These are phyloP conservation scores for Sardina pilchardus DNA, from an alignment of 2,113 vertebrate species.

Conservation along the genomic window DNA sequence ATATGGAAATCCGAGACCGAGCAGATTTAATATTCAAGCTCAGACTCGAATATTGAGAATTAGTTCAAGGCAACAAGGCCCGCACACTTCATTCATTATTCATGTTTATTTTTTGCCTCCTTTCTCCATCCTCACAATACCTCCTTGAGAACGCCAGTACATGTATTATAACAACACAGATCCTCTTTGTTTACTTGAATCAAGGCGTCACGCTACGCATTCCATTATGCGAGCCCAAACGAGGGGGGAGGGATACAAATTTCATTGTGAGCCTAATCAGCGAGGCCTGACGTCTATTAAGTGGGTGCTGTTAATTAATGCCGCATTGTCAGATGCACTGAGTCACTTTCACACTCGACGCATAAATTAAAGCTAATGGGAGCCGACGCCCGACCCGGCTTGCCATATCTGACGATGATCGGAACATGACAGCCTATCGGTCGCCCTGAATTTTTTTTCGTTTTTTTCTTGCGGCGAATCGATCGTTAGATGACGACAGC, in stretches of 20 bases:
- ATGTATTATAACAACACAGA: conserved; percentile 8
- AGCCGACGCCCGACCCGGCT: neutral
- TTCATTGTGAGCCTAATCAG: conserved; percentile 62
- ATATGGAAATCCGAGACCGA: neutral
- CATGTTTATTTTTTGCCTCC: neutral
- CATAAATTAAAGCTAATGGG: conserved; percentile 71
- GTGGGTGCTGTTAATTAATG: conserved; percentile 72
- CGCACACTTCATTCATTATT: conserved; percentile 6
- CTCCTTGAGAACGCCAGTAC: conserved; percentile 19
- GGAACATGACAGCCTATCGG: neutral
- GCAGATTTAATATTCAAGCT: conserved; percentile 13
- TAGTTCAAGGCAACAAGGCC: neutral
- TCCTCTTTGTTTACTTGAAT: neutral
- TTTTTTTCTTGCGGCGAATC: neutral
- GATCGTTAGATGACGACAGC: neutral
- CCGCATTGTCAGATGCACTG: conserved; percentile 63
- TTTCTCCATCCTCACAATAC: neutral
- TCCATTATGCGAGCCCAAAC: neutral
- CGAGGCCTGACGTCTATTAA: conserved; percentile 67
- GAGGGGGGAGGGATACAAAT: conserved; percentile 61
- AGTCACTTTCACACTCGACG: conserved; percentile 63
- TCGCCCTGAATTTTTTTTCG: neutral
- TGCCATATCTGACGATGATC: conserved; percentile 1
- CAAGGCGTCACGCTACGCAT: conserved; percentile 16
- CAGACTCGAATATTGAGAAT: neutral